Base-by-base conservation (phyloP, 1,140 invertebrate genomes). In the Pseudomyrmex sp. region DNA sequence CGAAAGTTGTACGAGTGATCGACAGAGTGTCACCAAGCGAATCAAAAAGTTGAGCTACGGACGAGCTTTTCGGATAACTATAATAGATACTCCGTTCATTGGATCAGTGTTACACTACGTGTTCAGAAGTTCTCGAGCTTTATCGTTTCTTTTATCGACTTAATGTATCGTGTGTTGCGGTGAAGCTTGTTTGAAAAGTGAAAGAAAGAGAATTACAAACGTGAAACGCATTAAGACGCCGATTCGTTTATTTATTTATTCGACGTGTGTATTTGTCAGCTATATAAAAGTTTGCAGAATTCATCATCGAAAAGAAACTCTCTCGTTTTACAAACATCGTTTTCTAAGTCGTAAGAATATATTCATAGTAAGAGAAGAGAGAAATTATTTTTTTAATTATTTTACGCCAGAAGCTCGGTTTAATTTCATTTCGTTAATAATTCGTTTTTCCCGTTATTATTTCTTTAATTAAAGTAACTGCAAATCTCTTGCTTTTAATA, bases 101-200 rank as follows among this genome's bases (percentile, higher is more conserved):
- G 10, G 26, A 75, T 75, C 23, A 10, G 35, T 35, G 35, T 35
- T 35, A 35, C 0, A 35, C 5, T 7, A 35, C 5, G 35, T 35
- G 35, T 35, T 7, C 5, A 35, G 35, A 7, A 35, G 5, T 35
- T 35, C 5, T 35, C 35, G 5, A 35, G 4, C 35, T 35, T 35
- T 35, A 35, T 35, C 7, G 5, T 35, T 35, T 35, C 35, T 52
- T 52, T 13, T 10, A 52, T 13, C 9, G 9, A 12, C 50, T 8
- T 52, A 52, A 12, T 13, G 26, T 20, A n/a, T 2, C 20, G n/a
- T 12, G n/a, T 26, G 46, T 75, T 63, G 35, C 13, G 20, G 9
- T 56, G n/a, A 77, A 44, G 20, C 35, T 46, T 76, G 50, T 54
- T 68, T 26, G 3, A 75, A 48, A 68, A 68, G 0, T 77, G 5